Conservation (phyloP, 2,888 invertebrate species). For the Drosophila mercatorum region DNA sequence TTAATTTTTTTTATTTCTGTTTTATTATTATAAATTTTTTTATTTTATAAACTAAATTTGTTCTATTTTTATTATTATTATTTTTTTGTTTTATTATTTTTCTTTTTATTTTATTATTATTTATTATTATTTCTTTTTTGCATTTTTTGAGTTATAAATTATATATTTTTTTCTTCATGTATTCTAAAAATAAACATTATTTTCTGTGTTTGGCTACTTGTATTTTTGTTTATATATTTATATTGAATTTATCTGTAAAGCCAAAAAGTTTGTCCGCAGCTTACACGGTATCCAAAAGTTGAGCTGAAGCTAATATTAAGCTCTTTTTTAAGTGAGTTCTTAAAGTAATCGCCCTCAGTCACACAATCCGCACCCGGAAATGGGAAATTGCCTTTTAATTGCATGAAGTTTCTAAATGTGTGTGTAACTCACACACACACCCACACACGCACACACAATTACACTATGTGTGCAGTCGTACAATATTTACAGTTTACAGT, state of each 20-base stretch:
- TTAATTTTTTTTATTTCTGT: too few species aligned
- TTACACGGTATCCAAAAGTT: slow-evolving; percentile 17
- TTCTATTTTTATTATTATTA: too few species aligned
- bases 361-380: slow-evolving; percentile 46
- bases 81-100: neutral
- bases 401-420: slow-evolving; percentile 48
- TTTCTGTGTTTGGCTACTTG: too few species aligned
- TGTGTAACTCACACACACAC: slow-evolving; percentile 14
- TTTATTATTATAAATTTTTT: too few species aligned
- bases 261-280: too few species aligned
- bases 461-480: slow-evolving; percentile 17
- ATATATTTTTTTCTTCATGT: too few species aligned
- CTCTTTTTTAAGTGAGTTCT: slow-evolving; percentile 5
- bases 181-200: too few species aligned
- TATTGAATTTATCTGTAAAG: too few species aligned
- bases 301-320: neutral
- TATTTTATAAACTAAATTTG: too few species aligned
- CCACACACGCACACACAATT: neutral
- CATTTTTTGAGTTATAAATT: too few species aligned
- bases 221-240: too few species aligned
- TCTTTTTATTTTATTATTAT: neutral
- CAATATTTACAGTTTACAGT: slow-evolving; percentile 62
- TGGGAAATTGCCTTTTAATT: slow-evolving; percentile 72
- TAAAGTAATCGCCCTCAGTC: slow-evolving; percentile 56
- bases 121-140: neutral